Evolutionary conservation across 2,888 invertebrate species (phyloP).

Genomic region (Dexiosoma caninum): DNA sequence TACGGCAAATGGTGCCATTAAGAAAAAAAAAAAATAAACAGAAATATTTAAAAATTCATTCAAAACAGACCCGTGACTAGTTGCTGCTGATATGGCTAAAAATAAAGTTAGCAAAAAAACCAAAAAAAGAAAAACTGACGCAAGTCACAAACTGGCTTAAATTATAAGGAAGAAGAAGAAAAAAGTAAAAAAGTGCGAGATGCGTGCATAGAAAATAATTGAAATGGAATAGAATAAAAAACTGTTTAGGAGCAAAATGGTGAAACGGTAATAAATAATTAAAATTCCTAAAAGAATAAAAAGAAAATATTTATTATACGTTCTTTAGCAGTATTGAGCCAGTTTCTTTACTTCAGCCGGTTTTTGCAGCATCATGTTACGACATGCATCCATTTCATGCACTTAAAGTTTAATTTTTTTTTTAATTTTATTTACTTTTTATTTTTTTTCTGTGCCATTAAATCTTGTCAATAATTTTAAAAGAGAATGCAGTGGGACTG

Average conservation of each 20-base stretch:
- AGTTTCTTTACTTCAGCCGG: neutral
- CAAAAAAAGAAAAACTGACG: too few relatives aligned
- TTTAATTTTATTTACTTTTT: too few relatives aligned
- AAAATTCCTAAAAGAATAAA: neutral
- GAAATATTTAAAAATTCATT: neutral
- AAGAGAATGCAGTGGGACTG: neutral
- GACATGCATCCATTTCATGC: too few relatives aligned
- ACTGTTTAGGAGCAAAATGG: neutral
- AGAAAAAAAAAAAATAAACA: neutral
- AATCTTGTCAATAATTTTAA: too few relatives aligned
- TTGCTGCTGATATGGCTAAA: neutral
- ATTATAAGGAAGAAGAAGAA: neutral
- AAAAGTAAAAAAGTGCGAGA: too few relatives aligned
- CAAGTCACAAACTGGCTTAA: slow-evolving; percentile 4
- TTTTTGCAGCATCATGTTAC: neutral
- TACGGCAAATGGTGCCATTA: slow-evolving; percentile 6
- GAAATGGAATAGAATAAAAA: neutral
- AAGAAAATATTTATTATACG: neutral
- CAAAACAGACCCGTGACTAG: neutral
- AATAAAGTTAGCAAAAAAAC: neutral
- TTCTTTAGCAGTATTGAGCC: neutral
- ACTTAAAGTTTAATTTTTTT: too few relatives aligned
- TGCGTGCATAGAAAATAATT: too few relatives aligned
- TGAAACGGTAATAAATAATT: neutral
- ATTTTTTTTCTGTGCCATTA: neutral